Conservation (phyloP, 2,888 invertebrate genomes). For the Leistus spinibarbis region DNA sequence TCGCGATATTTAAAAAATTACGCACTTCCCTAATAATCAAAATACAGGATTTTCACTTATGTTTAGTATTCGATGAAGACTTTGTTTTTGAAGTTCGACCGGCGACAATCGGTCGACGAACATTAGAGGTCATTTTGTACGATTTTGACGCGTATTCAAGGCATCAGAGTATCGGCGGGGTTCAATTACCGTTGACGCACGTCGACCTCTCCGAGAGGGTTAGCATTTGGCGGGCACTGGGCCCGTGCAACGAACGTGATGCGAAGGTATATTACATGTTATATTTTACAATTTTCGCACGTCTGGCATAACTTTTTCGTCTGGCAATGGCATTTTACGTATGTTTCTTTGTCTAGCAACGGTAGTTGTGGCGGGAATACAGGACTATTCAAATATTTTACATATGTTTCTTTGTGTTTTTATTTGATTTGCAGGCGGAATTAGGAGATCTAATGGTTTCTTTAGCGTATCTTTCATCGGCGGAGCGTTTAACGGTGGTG, state of each 20-base stretch:
- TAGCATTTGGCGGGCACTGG: slow-evolving; percentile 63
- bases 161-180: slow-evolving; percentile 69
- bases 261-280: slow-evolving; percentile 46
- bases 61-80: slow-evolving; percentile 68
- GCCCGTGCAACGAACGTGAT: slow-evolving; percentile 61
- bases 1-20: too few relatives aligned
- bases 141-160: slow-evolving; percentile 70
- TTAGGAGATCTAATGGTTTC: slow-evolving; percentile 65
- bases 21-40: background rate
- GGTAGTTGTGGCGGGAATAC: background rate
- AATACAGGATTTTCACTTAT: slow-evolving; percentile 5
- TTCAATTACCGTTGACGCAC: slow-evolving; percentile 62
- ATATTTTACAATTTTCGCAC: background rate
- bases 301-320: too few relatives aligned
- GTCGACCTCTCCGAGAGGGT: slow-evolving; percentile 64
- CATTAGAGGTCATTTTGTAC: slow-evolving; percentile 67
- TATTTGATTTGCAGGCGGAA: slow-evolving; percentile 45
- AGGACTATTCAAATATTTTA: background rate
- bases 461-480: slow-evolving; percentile 61
- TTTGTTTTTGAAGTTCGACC: slow-evolving; percentile 70
- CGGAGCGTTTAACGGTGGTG: slow-evolving; percentile 65
- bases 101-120: slow-evolving; percentile 59
- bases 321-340: background rate
- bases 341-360: background rate
- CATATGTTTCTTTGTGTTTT: background rate